Conservation (phyloP, 2,113 vertebrate genomes). For the Otocyon megalotis region DNA sequence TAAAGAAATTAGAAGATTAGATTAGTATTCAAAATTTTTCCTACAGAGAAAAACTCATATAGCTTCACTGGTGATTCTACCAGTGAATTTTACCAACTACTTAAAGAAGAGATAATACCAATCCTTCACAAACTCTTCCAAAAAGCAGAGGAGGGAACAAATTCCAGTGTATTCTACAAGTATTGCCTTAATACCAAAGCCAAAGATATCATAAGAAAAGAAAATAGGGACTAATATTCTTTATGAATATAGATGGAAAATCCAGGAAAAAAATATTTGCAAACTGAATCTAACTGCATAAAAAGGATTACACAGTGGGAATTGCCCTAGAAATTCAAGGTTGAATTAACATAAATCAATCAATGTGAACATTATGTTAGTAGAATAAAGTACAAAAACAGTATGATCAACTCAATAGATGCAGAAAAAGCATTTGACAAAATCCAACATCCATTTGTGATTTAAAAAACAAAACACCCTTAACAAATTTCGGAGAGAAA, state of each 20-base stretch:
- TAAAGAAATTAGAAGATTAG: not conserved
- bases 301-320: not conserved
- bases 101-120: constrained; percentile 33
- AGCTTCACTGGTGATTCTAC: constrained; percentile 21
- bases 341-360: constrained; percentile 17
- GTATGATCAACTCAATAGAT: not conserved
- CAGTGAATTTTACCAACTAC: not conserved
- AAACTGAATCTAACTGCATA: not conserved
- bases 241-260: constrained; percentile 5
- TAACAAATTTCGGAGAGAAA: constrained; percentile 21
- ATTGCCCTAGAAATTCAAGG: constrained; percentile 16
- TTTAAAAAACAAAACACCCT: not conserved
- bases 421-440: constrained; percentile 1
- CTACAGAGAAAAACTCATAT: not conserved
- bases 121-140: not conserved
- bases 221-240: not conserved
- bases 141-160: constrained; percentile 18
- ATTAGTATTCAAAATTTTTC: constrained; percentile 33
- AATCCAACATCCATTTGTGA: not conserved
- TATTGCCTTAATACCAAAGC: not conserved
- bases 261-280: constrained; percentile 9
- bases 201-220: not conserved
- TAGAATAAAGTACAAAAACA: constrained; percentile 48
- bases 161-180: constrained; percentile 1
- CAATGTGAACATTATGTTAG: constrained; percentile 38